Percentiles rank a stretch among this genome's conserved stretches.
Evolutionary conservation across 2,797 vertebrate genomes (phyloP).

Genomic region (Tachyglossus aculeatus): DNA sequence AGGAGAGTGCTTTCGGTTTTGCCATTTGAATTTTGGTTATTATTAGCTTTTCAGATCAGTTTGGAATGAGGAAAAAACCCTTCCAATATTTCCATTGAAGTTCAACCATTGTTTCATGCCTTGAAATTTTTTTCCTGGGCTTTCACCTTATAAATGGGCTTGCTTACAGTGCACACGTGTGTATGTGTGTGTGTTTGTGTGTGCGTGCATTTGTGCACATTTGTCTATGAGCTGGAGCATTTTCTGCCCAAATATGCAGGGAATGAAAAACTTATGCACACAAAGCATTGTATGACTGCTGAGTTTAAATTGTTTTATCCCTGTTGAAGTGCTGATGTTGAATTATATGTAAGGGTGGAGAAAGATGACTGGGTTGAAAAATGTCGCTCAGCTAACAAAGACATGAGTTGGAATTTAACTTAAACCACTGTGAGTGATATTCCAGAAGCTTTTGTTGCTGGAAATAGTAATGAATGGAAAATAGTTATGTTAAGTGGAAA

Average conservation of each 20-base stretch:
- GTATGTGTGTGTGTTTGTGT: too few species aligned
- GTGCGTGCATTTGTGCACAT: neutral
- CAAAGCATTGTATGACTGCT: neutral
- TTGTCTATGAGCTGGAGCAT: neutral
- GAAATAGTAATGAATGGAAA: conserved; percentile 49
- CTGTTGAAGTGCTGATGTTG: conserved; percentile 42
- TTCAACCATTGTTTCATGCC: too few species aligned
- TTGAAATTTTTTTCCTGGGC: too few species aligned
- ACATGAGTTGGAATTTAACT: conserved; percentile 58
- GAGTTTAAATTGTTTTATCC: conserved; percentile 40
- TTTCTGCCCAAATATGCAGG: neutral
- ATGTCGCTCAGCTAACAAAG: conserved; percentile 51
- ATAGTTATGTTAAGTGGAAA: conserved; percentile 47
- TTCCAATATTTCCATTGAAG: too few species aligned
- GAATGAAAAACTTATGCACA: neutral
- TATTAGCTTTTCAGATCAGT: too few species aligned
- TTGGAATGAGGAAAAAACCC: too few species aligned
- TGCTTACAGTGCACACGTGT: too few species aligned
- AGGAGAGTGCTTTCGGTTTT: too few species aligned
- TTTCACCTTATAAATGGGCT: too few species aligned
- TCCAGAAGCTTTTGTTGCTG: conserved; percentile 50
- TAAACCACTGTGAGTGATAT: conserved; percentile 46
- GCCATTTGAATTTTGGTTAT: too few species aligned
- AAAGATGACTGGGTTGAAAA: conserved; percentile 50
- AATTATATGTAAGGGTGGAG: conserved; percentile 32